These are phyloP conservation scores for Mimas tiliae DNA, from an alignment of 2,888 invertebrate species.

Conservation along the genomic window DNA sequence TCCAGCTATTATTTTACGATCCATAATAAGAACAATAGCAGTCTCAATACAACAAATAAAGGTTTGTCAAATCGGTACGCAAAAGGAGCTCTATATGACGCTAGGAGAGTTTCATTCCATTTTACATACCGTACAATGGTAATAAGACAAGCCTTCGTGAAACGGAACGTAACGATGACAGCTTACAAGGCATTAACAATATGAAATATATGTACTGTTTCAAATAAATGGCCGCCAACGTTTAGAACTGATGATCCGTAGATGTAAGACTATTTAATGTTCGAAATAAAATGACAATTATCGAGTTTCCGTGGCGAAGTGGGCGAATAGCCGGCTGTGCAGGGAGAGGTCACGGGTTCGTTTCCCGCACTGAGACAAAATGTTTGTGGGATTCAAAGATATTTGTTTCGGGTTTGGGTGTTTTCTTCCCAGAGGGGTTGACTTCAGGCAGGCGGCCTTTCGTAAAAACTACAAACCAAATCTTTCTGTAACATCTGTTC, in stretches of 20 bases:
- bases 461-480: too few species aligned
- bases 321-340: too few species aligned
- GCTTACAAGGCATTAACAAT: constrained; percentile 54
- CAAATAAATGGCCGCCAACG: constrained; percentile 32
- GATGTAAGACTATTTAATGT: neutral
- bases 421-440: too few species aligned
- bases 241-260: constrained; percentile 16
- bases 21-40: constrained; percentile 8
- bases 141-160: constrained; percentile 68
- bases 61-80: constrained; percentile 46
- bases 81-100: constrained; percentile 74
- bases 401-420: too few species aligned
- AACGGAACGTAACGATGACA: constrained; percentile 69
- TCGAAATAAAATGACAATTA: neutral
- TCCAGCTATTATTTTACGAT: neutral
- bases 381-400: too few species aligned
- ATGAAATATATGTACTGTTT: constrained; percentile 34
- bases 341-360: too few species aligned
- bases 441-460: too few species aligned
- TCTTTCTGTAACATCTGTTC: too few species aligned
- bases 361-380: too few species aligned
- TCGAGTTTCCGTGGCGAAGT: too few species aligned
- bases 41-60: constrained; percentile 29
- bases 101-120: constrained; percentile 62
- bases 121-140: constrained; percentile 66